Evolutionary conservation across 1,140 invertebrate genomes (phyloP), one percentile per base, ranked within the genome.

Genomic region (Charaxes varanes): DNA sequence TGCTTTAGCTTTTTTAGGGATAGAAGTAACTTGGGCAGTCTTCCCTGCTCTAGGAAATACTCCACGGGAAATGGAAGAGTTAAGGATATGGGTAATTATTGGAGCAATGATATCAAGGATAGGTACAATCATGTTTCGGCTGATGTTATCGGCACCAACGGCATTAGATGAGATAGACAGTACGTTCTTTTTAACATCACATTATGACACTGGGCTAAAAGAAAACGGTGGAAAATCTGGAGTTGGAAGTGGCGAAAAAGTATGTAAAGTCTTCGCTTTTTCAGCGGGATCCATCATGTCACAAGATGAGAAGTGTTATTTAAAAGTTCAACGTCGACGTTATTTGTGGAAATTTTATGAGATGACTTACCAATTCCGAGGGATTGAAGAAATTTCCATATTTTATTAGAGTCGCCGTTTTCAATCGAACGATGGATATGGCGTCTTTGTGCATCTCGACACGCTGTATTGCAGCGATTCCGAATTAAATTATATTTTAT

Each of bases 341-440:
- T 26, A n/a, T n/a, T n/a, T n/a, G n/a, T n/a, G n/a, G n/a, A n/a
- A 2, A 26, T 26, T 6, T 4, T 5, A 24, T 5, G 11, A 35
- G 17, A 12, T 36, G 19, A 26, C 27, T 27, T 37, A 18, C 23
- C 23, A 37, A 37, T 23, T 37, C 8, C 18, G 18, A 36, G n/a
- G 6, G 19, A 14, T 11, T 37, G 8, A 6, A 37, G 15, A 27
- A 37, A 37, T 27, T 17, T 37, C 23, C 34, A 27, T 2, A n/a
- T 18, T 27, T 27, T 11, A 10, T 13, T 4, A 17, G 34, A 3
- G 16, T 35, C 21, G 10, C 32, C 32, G 11, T 23, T 34, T 22
- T 34, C 32, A 6, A 22, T 12, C 3, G 19, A 34, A 7, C 3
- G 21, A 7, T 22, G 11, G 13, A 26, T 26, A 7, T 26, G 23